Evolutionary conservation across 2,888 invertebrate genomes (phyloP), one percentile per base, ranked within the genome.

Genomic region (Oxyscelio sp.): DNA sequence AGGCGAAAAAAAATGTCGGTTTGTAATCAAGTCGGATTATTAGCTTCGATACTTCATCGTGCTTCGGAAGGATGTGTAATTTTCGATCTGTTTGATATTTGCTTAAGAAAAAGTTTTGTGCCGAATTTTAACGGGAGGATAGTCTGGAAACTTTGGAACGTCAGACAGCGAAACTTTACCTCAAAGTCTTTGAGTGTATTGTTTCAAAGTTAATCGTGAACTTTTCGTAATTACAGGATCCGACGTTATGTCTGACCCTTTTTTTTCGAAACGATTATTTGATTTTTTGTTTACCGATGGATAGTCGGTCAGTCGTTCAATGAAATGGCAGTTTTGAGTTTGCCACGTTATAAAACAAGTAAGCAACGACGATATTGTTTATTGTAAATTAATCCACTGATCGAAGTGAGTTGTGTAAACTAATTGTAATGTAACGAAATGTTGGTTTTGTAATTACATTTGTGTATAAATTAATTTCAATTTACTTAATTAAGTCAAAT

Each of bases 181-280:
- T 48, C n/a, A 50, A n/a, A 68, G 17, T 61, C 74, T 81, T 68
- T 61, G 81, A 75, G 81, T 74, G 81, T 81, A 74, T 68, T 81
- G 74, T 80, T 74, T 81, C 81, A 68, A 74, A 81, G 73, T 81
- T 81, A 73, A 74, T 68, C 61, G 74, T 27, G 27, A 81, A 74
- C 81, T 74, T 81, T 81, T 74, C 81, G 74, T 81, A 74, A 74
- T 74, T 81, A 61, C 80, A 68, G 65, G 52, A 73, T 74, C 59
- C 66, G 31, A 63, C 45, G 65, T 50, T 50, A 58, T 38, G 71
- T 61, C 63, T 50, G 65, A 63, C 34, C 40, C 19, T 50, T 17
- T 73, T 59, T 63, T 40, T n/a, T n/a, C n/a, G 34, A 8, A 45
- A 27, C 43, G 43, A 56, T 24, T 75, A 56, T 75, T 75, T 75